phyloP scores from a whole-genome alignment of 1,140 invertebrate genomes.

The Hylyphantes graminicola region DNA sequence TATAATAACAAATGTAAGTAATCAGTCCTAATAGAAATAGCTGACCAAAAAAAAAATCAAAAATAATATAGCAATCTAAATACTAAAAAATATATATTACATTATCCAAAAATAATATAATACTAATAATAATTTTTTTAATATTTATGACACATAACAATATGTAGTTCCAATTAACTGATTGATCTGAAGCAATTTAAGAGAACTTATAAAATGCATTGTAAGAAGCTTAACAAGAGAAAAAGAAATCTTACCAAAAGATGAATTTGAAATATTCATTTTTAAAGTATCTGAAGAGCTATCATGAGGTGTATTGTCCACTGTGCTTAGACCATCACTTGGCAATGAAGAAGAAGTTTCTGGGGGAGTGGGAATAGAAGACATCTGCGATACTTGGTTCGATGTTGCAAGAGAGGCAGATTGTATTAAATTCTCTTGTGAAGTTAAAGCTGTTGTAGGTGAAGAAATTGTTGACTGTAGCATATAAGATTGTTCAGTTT shows the following conservation, averaged over 20 bases:
- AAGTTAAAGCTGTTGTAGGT: slow-evolving; percentile 4
- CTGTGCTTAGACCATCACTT: slow-evolving; percentile 9
- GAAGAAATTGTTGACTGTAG: slow-evolving; percentile 19
- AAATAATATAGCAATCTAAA: no score
- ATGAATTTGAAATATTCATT: slow-evolving; percentile 47
- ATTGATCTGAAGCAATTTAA: no score
- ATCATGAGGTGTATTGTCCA: slow-evolving; percentile 29
- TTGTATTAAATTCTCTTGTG: slow-evolving; percentile 30
- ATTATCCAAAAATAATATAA: no score
- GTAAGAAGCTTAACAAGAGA: not conserved
- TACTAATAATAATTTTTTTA: no score
- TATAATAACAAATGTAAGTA: no score
- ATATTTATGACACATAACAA: no score
- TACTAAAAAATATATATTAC: no score
- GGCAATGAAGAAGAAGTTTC: slow-evolving; percentile 52
- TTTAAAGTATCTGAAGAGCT: slow-evolving; percentile 37
- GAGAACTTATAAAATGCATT: not conserved
- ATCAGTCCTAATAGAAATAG: no score
- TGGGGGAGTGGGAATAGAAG: slow-evolving; percentile 56
- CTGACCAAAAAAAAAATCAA: no score
- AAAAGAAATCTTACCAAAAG: slow-evolving; percentile 45
- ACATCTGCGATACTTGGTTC: slow-evolving; percentile 44
- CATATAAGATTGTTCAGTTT: slow-evolving; percentile 48
- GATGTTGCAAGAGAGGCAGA: slow-evolving; percentile 9
- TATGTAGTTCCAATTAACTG: no score